Evolutionary conservation across 2,113 vertebrate genomes (phyloP).

Genomic region (Ornithorhynchus anatinus): DNA sequence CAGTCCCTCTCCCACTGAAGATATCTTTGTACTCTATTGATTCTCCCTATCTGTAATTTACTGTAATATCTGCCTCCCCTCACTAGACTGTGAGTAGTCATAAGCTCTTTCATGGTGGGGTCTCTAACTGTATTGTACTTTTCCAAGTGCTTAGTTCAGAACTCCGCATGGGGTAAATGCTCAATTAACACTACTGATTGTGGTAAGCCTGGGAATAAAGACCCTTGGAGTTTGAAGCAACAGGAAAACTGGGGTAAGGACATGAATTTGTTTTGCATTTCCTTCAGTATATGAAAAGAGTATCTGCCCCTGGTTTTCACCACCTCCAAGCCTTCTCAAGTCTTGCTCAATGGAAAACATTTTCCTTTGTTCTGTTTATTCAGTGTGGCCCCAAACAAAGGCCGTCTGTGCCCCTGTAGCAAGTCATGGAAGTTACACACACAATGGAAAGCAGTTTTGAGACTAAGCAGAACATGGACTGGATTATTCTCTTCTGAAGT

Average conservation of each 20-base stretch:
- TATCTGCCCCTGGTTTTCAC: neutral
- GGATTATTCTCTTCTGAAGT: conserved; percentile 7
- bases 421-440: neutral
- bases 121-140: too few species aligned
- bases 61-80: too few species aligned
- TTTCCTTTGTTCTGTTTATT: conserved; percentile 32
- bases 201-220: neutral
- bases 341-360: conserved; percentile 18
- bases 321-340: neutral
- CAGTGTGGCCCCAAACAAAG: conserved; percentile 20
- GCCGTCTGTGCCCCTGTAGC: conserved; percentile 8
- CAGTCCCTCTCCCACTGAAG: too few species aligned
- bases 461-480: conserved; percentile 7
- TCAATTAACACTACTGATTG: neutral
- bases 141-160: neutral
- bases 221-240: neutral
- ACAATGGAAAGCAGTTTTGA: neutral
- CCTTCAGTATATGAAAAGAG: neutral
- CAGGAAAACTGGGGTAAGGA: neutral
- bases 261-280: conserved; percentile 12
- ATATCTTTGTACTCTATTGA: too few species aligned
- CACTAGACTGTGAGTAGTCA: too few species aligned
- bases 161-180: neutral
- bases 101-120: too few species aligned
- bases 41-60: too few species aligned